Percentiles rank a stretch among this genome's conserved stretches.
Evolutionary conservation across 1,140 invertebrate species (phyloP).

Genomic region (Diploscapter pachys): DNA sequence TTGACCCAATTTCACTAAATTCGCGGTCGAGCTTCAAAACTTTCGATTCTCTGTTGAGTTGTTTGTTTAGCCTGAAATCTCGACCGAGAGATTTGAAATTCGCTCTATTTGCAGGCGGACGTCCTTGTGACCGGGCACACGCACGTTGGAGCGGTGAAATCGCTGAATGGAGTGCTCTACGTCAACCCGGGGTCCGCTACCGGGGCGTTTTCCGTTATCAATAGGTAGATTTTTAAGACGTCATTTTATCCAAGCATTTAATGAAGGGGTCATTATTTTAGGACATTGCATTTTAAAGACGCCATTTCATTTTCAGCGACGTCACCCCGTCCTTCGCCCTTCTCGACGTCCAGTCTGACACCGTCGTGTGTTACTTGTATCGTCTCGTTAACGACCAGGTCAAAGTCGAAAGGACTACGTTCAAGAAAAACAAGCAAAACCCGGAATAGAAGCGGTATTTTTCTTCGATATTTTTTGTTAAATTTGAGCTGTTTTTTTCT

Average conservation of each 20-base stretch:
- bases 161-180: slow-evolving; percentile 97
- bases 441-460: slow-evolving; percentile 1
- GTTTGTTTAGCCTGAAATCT: no score
- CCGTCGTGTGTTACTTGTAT: slow-evolving; percentile 96
- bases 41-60: no score
- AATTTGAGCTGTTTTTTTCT: no score
- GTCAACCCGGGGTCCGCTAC: slow-evolving; percentile 99
- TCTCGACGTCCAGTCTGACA: slow-evolving; percentile 96
- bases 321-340: slow-evolving; percentile 94
- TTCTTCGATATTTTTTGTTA: background rate
- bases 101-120: slow-evolving; percentile 78
- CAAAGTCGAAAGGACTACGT: slow-evolving; percentile 87
- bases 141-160: slow-evolving; percentile 95
- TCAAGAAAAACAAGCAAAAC: slow-evolving; percentile 17
- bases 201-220: slow-evolving; percentile 73
- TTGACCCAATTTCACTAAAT: background rate
- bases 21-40: no score
- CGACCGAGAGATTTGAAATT: no score
- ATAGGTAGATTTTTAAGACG: background rate
- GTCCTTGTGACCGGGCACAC: slow-evolving; percentile 98
- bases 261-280: no score
- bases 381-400: slow-evolving; percentile 94
- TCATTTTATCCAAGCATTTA: no score
- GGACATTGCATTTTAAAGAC: background rate
- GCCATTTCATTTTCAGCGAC: slow-evolving; percentile 67